Conservation (phyloP, 2,797 vertebrate genomes). For the Sciurus vulgaris region DNA sequence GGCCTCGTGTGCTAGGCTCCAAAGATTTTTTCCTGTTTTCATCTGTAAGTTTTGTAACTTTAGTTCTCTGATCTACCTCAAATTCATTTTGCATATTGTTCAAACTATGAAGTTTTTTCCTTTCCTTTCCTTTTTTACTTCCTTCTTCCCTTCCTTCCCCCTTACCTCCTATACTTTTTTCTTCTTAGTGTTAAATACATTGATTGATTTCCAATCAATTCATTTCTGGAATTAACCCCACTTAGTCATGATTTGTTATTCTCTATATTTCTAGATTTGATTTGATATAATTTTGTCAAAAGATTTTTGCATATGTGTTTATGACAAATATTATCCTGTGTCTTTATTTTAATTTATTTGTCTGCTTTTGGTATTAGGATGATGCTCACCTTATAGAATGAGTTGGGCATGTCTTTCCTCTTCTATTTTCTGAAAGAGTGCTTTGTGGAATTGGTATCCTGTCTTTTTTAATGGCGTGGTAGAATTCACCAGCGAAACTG, state of each 20-base stretch:
- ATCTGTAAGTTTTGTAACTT: constrained; percentile 5
- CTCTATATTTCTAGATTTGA: no score
- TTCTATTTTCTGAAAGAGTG: not conserved
- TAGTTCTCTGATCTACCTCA: not conserved
- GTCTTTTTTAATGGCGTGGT: not conserved
- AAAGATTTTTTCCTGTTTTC: not conserved
- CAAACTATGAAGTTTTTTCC: not conserved
- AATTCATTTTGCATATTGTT: not conserved
- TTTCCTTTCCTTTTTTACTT: no score
- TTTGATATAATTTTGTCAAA: no score
- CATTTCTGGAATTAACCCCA: not conserved
- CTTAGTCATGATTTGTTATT: not conserved
- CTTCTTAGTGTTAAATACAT: not conserved
- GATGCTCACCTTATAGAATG: not conserved
- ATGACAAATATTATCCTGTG: not conserved
- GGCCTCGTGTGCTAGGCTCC: no score
- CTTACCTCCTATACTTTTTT: not conserved
- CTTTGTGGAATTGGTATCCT: not conserved
- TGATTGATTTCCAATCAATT: not conserved
- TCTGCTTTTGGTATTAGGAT: no score
- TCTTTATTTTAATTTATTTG: not conserved
- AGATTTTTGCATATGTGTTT: not conserved
- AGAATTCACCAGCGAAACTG: not conserved
- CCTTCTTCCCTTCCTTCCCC: no score
- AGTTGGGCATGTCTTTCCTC: not conserved